Conservation (phyloP, 2,797 vertebrate genomes). For the Geotrypetes seraphini region DNA sequence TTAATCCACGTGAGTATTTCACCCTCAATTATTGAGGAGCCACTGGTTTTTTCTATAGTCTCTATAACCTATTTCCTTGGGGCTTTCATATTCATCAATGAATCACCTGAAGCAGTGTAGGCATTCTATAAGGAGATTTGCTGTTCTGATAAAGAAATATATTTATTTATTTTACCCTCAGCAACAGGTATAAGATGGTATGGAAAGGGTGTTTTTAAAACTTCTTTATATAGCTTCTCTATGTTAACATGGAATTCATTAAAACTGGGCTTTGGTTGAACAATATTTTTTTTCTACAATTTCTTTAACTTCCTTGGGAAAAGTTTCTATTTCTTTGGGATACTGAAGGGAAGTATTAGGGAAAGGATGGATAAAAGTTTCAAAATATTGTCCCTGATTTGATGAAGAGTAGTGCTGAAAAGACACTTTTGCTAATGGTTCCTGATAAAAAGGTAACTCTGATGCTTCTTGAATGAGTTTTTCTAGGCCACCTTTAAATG, state of each 20-base stretch:
- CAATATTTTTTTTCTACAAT: background rate
- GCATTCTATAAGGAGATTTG: no score
- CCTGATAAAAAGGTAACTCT: constrained; percentile 4
- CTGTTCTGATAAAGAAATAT: no score
- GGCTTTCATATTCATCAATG: no score
- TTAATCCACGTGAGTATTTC: no score
- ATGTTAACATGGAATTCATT: constrained; percentile 1
- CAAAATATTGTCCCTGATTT: constrained; percentile 10
- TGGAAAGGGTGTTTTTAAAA: constrained; percentile 1
- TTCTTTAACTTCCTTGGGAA: constrained; percentile 2
- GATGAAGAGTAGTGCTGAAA: constrained; percentile 15
- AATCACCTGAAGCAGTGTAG: no score
- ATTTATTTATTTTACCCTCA: no score
- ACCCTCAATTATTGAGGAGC: no score
- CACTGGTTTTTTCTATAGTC: no score
- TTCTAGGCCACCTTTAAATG: constrained; percentile 21
- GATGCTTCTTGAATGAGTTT: constrained; percentile 9
- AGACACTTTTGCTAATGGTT: constrained; percentile 11
- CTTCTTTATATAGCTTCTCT: background rate
- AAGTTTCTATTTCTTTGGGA: background rate
- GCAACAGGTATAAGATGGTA: no score
- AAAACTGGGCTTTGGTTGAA: background rate
- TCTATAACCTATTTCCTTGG: no score
- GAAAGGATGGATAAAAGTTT: constrained; percentile 7
- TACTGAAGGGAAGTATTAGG: background rate